Evolutionary conservation across 2,888 invertebrate genomes (phyloP).

Genomic region (Phyllotreta cruciferae): DNA sequence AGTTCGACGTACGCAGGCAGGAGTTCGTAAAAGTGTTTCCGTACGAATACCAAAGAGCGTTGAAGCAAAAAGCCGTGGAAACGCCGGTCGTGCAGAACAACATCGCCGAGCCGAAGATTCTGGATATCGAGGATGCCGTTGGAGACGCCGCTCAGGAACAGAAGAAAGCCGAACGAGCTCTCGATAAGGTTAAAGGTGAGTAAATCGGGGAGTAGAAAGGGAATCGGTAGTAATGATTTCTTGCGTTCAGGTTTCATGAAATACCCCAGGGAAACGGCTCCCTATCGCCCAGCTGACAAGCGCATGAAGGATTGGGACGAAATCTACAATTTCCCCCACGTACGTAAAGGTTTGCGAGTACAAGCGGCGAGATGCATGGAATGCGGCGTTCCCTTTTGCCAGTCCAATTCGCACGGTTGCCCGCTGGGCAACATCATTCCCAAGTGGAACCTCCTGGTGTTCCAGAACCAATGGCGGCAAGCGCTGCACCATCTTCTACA

Average conservation of each 20-base stretch:
- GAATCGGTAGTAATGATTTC: constrained; percentile 29
- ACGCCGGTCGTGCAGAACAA: constrained; percentile 44
- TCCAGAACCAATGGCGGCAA: constrained; percentile 91
- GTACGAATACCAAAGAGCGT: constrained; percentile 91
- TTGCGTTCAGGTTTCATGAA: constrained; percentile 83
- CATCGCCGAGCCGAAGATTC: constrained; percentile 57
- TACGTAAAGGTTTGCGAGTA: constrained; percentile 85
- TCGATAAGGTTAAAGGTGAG: constrained; percentile 75
- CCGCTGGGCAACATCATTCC: constrained; percentile 98
- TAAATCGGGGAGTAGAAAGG: neutral
- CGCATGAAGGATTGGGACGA: constrained; percentile 96
- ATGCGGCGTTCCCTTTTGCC: constrained; percentile 98
- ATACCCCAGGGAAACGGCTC: constrained; percentile 86
- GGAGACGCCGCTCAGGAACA: constrained; percentile 79
- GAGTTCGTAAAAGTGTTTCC: constrained; percentile 96
- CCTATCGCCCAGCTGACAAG: constrained; percentile 86
- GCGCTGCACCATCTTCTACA: constrained; percentile 92
- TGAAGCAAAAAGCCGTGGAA: constrained; percentile 69
- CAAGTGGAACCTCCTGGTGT: constrained; percentile 98
- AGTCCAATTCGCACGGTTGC: constrained; percentile 90
- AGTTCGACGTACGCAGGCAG: constrained; percentile 79
- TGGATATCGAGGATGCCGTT: constrained; percentile 89
- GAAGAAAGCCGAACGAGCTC: constrained; percentile 80
- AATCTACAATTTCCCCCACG: constrained; percentile 87
- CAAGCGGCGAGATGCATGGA: constrained; percentile 99